A percentile compares a stretch with the other conserved stretches of the same genome.
These are phyloP conservation scores for Phalanger gymnotis DNA, from an alignment of 2,797 vertebrate genomes.

Conservation along the genomic window DNA sequence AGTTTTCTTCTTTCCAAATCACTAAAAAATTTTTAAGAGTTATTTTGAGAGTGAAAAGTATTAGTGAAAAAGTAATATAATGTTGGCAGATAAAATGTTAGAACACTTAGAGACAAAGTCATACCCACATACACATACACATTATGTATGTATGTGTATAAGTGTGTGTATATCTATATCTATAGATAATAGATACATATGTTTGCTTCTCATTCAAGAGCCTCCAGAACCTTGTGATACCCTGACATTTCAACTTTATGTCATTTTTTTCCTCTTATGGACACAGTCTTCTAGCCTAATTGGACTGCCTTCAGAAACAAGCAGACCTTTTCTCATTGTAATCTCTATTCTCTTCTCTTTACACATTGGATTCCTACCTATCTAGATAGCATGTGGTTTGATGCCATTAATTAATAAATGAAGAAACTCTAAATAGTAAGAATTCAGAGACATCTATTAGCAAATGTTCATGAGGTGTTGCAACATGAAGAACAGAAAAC, in stretches of 20 bases:
- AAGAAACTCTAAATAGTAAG: not conserved
- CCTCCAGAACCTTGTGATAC: not conserved
- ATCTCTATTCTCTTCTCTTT: not conserved
- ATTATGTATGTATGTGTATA: no score
- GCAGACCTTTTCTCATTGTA: not conserved
- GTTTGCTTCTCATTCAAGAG: not conserved
- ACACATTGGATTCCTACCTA: not conserved
- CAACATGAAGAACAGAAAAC: not conserved
- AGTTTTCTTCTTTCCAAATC: not conserved
- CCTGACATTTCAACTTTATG: not conserved
- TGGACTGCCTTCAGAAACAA: not conserved
- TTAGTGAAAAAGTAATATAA: not conserved
- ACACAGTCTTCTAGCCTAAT: not conserved
- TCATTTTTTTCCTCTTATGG: not conserved
- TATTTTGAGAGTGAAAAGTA: not conserved
- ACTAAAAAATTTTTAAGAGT: not conserved
- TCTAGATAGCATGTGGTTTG: not conserved
- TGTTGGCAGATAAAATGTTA: not conserved
- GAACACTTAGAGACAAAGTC: not conserved
- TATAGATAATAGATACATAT: no score
- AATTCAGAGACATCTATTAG: not conserved
- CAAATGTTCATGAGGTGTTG: not conserved
- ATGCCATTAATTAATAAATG: not conserved
- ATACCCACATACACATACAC: not conserved
- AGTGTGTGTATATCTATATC: no score